Base-by-base conservation (phyloP, 2,113 vertebrate genomes). In the Brachyhypopomus occidentalis region DNA sequence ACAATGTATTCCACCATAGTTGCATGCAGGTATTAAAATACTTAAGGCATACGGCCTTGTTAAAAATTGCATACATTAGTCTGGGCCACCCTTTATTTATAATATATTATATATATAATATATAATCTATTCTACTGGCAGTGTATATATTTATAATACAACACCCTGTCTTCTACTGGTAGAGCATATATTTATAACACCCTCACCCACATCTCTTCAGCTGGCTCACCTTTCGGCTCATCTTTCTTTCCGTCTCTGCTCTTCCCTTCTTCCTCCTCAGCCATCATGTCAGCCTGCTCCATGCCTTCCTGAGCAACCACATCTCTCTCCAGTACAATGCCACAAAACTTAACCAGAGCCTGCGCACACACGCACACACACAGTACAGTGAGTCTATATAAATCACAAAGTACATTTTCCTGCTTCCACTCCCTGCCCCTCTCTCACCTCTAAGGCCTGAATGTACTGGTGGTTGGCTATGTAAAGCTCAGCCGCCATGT, bases 401-500 rank as follows among this genome's bases (percentile, higher is more conserved):
- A 20, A 62, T 72, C 6, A 60, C 1, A 56, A 34, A 55, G 48
- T 63, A 6, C 11, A 2, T 1, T n/a, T 19, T 2, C 14, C 45
- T 12, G 1, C 45, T 52, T 52, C 45, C 45, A 52, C 45, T 12
- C 12, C 7, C 45, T 14, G 9, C 1, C 12, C 9, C 45, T 41
- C 27, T 36, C 81, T n/a, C 88, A 99, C 96, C 95, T 96, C 92
- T 87, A 99, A 78, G 5, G 96, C 95, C 89, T 95, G 96, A 82
- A 89, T 91, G 55, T 97, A 94, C 78, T 98, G 95, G 2, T 94
- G 96, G 90, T 92, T 97, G 82, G 96, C 94, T 81, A 98, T 96
- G 79, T 95, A 96, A 0, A 99, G 93, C 58, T 99, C 98, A 1
- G 97, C 95, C 2, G 97, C 95, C 77, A 98, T 97, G 89, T 98